These are phyloP conservation scores for Drosophila emarginata DNA, from an alignment of 2,888 invertebrate genomes.

Conservation along the genomic window DNA sequence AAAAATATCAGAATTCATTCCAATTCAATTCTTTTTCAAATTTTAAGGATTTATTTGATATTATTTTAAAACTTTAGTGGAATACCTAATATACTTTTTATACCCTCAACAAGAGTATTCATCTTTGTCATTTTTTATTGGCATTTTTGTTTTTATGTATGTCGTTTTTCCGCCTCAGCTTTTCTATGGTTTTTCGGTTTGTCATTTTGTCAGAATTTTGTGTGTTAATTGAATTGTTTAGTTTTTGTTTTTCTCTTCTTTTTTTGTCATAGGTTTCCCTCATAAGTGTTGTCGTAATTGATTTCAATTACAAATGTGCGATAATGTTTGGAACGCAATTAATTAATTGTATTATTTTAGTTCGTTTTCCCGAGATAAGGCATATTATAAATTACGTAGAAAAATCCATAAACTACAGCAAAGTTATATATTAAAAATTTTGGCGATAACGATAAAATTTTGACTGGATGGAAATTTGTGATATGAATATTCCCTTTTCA, in stretches of 20 bases:
- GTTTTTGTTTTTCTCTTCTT: slow-evolving; percentile 14
- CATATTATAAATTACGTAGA: not conserved
- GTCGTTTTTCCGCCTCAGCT: not conserved
- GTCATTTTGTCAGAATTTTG: slow-evolving; percentile 26
- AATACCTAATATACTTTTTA: too few relatives aligned
- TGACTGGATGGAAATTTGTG: too few relatives aligned
- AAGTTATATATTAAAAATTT: not conserved
- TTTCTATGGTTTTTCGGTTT: slow-evolving; percentile 26
- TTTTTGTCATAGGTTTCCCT: not conserved
- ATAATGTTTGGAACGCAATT: not conserved
- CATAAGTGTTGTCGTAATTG: slow-evolving; percentile 24
- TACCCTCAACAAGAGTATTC: not conserved
- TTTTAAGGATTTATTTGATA: too few relatives aligned
- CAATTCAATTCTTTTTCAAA: too few relatives aligned
- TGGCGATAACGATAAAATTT: too few relatives aligned
- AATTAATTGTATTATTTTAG: not conserved
- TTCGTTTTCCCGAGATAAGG: not conserved
- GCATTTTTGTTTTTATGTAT: slow-evolving; percentile 14
- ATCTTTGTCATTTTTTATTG: not conserved
- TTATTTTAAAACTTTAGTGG: too few relatives aligned
- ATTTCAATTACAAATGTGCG: slow-evolving; percentile 34
- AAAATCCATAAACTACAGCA: not conserved
- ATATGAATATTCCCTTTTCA: too few relatives aligned
- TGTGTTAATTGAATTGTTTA: slow-evolving; percentile 40
- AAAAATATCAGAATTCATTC: too few relatives aligned